Evolutionary conservation across 2,888 invertebrate species (phyloP).

Genomic region (Trichopria drosophilae): DNA sequence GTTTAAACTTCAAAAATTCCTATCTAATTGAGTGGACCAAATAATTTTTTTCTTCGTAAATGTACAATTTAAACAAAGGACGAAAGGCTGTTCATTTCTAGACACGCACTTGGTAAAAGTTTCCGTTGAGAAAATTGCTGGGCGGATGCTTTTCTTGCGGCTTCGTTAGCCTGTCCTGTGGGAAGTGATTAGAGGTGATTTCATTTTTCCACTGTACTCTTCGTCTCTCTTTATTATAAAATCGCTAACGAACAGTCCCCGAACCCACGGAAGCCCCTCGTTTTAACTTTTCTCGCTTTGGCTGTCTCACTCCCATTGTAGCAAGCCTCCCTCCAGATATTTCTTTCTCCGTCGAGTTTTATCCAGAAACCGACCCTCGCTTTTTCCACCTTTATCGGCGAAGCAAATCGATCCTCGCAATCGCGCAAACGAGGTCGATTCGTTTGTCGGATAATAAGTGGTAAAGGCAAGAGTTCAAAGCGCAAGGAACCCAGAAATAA

Average conservation of each 20-base stretch:
- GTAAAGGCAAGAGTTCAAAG: too few species aligned
- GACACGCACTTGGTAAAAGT: not conserved
- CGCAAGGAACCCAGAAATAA: too few species aligned
- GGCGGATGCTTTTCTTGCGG: constrained; percentile 34
- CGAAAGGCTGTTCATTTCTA: not conserved
- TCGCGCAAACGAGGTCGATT: constrained; percentile 38
- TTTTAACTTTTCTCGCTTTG: constrained; percentile 14
- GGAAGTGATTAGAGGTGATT: constrained; percentile 51
- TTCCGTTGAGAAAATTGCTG: constrained; percentile 25
- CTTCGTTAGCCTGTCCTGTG: constrained; percentile 29
- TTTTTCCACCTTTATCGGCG: constrained; percentile 34
- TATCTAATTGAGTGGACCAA: too few species aligned
- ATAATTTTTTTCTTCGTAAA: too few species aligned
- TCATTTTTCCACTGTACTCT: constrained; percentile 47
- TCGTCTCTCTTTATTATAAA: constrained; percentile 49
- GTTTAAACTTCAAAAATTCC: too few species aligned
- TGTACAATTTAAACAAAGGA: too few species aligned
- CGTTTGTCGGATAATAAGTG: too few species aligned
- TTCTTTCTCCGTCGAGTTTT: too few species aligned
- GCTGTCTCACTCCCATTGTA: constrained; percentile 12
- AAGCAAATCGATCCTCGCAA: constrained; percentile 46
- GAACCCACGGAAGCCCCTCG: constrained; percentile 34
- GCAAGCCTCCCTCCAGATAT: too few species aligned
- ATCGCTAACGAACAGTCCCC: constrained; percentile 51
- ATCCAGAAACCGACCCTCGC: too few species aligned